These are phyloP conservation scores for Apis cerana DNA, from an alignment of 1,140 invertebrate genomes.

Conservation along the genomic window DNA sequence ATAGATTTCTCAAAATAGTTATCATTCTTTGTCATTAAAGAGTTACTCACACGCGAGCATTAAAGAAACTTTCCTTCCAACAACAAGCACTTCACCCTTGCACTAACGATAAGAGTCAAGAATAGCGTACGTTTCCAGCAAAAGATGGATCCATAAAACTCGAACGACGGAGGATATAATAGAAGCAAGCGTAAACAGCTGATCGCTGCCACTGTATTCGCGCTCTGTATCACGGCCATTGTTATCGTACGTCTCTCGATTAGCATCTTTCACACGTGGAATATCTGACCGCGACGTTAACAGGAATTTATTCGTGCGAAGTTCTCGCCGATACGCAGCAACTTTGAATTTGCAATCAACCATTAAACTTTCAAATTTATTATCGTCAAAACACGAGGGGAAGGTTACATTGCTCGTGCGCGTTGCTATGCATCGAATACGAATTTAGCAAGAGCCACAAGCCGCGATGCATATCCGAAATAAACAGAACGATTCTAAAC, in stretches of 20 bases:
- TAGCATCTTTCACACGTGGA: not conserved
- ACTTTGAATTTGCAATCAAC: not conserved
- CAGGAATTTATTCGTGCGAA: not conserved
- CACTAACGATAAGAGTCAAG: not conserved
- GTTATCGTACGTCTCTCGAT: slow-evolving; percentile 6
- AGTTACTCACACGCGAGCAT: not conserved
- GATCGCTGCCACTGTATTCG: no score
- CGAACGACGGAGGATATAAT: not conserved
- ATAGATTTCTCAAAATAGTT: no score
- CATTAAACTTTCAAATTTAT: slow-evolving; percentile 37
- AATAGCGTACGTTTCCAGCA: not conserved
- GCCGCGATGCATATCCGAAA: not conserved
- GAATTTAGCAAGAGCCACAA: not conserved
- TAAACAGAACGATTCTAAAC: no score
- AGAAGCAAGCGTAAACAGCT: not conserved
- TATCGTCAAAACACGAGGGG: slow-evolving; percentile 23
- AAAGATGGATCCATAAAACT: no score
- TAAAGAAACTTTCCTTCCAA: not conserved
- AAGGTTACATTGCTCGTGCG: not conserved
- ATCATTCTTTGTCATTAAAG: no score
- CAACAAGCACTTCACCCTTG: not conserved
- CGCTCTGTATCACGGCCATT: not conserved
- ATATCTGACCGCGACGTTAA: not conserved
- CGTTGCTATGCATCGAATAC: not conserved
- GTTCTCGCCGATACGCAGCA: not conserved